Conservation (phyloP, 2,113 vertebrate genomes). For the Eubucco bourcierii region DNA sequence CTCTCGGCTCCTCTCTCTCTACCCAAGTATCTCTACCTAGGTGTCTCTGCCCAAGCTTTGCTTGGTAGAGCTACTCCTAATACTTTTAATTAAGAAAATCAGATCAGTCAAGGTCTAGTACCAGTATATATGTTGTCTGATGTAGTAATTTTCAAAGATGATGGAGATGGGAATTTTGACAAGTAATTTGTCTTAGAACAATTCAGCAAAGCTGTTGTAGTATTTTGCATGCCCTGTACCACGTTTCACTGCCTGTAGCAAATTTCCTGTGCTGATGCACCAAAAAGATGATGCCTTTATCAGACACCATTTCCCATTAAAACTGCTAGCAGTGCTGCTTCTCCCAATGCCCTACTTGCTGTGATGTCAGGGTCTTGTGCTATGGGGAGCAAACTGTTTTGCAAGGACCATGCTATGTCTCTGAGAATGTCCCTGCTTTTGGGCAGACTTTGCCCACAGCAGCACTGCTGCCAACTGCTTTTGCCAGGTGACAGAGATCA, state of each 20-base stretch:
- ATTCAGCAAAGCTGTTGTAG: not conserved
- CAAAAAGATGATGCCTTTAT: constrained; percentile 40
- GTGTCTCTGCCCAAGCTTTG: not conserved
- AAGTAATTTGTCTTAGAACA: not conserved
- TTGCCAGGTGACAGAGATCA: not conserved
- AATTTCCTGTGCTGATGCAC: constrained; percentile 14
- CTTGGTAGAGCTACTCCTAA: not conserved
- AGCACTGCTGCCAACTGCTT: constrained; percentile 1
- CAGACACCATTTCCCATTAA: not conserved
- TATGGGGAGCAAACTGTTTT: not conserved
- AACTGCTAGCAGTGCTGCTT: not conserved
- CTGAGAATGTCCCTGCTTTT: not conserved
- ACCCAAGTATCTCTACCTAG: not conserved
- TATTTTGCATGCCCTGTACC: not conserved
- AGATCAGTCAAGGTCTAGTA: not conserved
- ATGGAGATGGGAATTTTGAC: not conserved
- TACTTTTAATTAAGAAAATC: not conserved
- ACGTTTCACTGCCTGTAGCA: not conserved
- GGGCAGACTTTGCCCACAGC: not conserved
- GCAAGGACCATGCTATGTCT: rapidly evolving
- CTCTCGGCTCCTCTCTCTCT: not conserved
- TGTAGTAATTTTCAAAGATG: not conserved
- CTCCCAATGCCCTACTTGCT: not conserved
- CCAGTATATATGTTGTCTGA: not conserved
- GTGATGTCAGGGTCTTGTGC: not conserved